These are phyloP conservation scores for Pseudois nayaur DNA, from an alignment of 2,113 vertebrate genomes.

Conservation along the genomic window DNA sequence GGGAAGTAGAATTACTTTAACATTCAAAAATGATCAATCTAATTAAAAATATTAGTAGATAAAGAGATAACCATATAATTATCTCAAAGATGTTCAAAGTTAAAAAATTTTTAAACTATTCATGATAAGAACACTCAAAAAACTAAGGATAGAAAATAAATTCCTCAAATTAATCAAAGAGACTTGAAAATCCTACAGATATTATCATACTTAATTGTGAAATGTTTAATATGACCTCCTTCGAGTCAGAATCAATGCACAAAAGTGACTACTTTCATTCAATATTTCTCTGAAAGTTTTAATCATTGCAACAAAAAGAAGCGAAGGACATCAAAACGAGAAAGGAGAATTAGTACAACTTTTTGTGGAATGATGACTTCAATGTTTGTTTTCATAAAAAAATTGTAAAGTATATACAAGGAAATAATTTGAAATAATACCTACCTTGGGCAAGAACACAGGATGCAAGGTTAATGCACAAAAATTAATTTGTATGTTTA, in stretches of 20 bases:
- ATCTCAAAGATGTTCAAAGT: neutral
- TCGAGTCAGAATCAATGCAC: neutral
- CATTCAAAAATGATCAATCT: neutral
- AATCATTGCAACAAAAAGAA: neutral
- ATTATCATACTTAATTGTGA: neutral
- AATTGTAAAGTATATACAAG: neutral
- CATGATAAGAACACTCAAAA: neutral
- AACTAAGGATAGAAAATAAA: neutral
- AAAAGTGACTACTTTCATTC: neutral
- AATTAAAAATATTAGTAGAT: neutral
- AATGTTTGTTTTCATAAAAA: neutral
- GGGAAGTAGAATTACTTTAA: neutral
- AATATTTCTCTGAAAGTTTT: neutral
- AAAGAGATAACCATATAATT: neutral
- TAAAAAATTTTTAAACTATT: neutral
- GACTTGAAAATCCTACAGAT: neutral
- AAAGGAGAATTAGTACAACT: neutral
- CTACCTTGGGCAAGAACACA: neutral
- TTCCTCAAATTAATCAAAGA: neutral
- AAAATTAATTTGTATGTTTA: neutral
- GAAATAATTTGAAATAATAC: neutral
- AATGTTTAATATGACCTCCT: neutral
- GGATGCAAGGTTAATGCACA: neutral
- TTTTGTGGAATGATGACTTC: neutral
- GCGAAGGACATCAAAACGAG: neutral